Evolutionary conservation across 2,797 vertebrate genomes (phyloP), one percentile per base, ranked within the genome.

Genomic region (Hapalemur alaotrensis): DNA sequence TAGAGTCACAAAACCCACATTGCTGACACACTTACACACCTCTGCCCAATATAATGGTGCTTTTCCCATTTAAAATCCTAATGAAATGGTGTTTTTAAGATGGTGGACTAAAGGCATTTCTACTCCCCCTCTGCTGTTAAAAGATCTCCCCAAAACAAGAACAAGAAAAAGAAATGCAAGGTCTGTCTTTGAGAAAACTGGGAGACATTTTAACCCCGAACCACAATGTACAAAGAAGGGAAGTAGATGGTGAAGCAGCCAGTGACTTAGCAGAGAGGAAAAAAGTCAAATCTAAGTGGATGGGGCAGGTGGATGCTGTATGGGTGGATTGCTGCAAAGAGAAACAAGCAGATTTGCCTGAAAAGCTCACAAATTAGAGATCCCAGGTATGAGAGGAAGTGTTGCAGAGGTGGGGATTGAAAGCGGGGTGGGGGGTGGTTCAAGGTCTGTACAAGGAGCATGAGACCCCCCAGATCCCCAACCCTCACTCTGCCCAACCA

Each of bases 1-100:
- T 15, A 93, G 13, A 22, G 25, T 57, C 52, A 61, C 32, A 41
- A 90, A 82, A 73, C 46, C 38, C 57, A 35, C 12, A 12, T n/a
- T 43, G 28, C 87, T 48, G 89, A 59, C 18, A 7, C 2, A 2
- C 17, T 69, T 54, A 65, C 18, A 5, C 2, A 2, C 17, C 72
- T 54, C 48, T 79, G 46, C 22, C 82, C 54, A 78, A 32, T 32
- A 54, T 48, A 69, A 43, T 20, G 41, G 46, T 61, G 50, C 30
- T 89, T 92, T 93, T 88, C 75, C 85, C 72, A 75, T 63, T 72
- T 59, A 54, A 80, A 67, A 88, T 43, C 13, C 78, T 90, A 86
- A 91, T 6, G 17, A 85, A 93, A 70, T 43, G 46, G 4, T 61
- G 14, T 81, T 83, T 93, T 59, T 65, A 93, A 89, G 89, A 70